Base-by-base conservation (phyloP, 2,797 vertebrate species). In the Amblyopsis hoosieri region DNA sequence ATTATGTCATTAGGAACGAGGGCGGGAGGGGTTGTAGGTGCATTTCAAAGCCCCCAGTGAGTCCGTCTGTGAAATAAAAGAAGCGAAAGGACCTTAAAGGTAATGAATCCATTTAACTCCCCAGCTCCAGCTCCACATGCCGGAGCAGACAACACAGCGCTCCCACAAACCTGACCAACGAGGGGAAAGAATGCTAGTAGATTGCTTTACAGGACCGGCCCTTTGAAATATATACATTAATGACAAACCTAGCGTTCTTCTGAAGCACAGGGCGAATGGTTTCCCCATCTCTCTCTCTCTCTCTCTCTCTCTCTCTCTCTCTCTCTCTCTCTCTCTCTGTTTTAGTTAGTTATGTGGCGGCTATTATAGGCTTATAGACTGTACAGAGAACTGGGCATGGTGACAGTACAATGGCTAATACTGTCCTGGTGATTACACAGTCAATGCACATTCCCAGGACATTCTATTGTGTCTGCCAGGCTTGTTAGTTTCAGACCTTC, bases 21-120 rank as follows among this genome's bases (percentile, higher is more conserved):
- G 63, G 72, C 47, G 60, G 31, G 31, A 29, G 29, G 12, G 56
- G 82, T 78, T 66, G 84, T 85, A 87, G 78, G 81, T 59, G 59
- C 90, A 88, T 94, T 92, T 95, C 92, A 94, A 95, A 93, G 92
- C 85, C 85, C 81, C 86, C 83, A 81, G 85, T 90, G 92, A 93
- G 88, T 84, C 88, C 81, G 87, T 90, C 90, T 87, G 87, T 91
- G 93, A 93, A 93, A 95, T 94, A 93, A 93, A 93, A 95, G 90
- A 79, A 91, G 93, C 91, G 91, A 94, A 95, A 95, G 90, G 84
- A 88, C 80, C 86, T 92, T 92, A 93, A 92, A 94, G 93, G 92
- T 94, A 95, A 94, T 95, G 95, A 96, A 97, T 95, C 95, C 93
- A 94, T 93, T 96, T 95, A 95, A 94, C 92, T 94, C 87, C 85